Conservation (phyloP, 2,888 invertebrate genomes). For the Catocala nupta region DNA sequence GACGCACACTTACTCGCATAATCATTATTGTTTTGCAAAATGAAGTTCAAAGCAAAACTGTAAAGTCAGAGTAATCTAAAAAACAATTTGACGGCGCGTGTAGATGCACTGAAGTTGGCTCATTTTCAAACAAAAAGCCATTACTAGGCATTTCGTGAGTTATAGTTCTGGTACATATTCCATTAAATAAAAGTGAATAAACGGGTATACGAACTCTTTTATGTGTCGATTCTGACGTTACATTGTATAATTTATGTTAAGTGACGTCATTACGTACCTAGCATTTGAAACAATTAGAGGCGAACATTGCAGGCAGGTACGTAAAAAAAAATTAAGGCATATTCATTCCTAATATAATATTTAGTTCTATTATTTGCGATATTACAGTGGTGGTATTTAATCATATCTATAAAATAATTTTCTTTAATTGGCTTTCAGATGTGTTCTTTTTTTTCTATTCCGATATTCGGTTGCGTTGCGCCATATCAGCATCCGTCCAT, state of each 20-base stretch:
- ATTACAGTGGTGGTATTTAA: too few relatives aligned
- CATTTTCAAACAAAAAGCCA: conserved; percentile 48
- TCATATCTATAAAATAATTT: too few relatives aligned
- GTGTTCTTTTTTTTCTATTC: too few relatives aligned
- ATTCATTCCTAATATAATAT: too few relatives aligned
- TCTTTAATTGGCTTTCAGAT: too few relatives aligned
- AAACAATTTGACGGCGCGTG: conserved; percentile 41
- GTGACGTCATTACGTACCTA: conserved; percentile 24
- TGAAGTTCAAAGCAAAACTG: neutral
- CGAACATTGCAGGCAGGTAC: neutral
- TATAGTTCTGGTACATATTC: conserved; percentile 38
- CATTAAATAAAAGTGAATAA: conserved; percentile 46
- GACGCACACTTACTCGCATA: too few relatives aligned
- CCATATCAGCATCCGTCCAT: too few relatives aligned
- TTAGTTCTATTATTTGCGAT: too few relatives aligned
- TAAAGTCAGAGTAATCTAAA: conserved; percentile 30
- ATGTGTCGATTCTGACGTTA: conserved; percentile 22
- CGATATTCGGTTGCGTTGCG: too few relatives aligned
- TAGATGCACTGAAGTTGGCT: conserved; percentile 43
- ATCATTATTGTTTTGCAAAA: too few relatives aligned
- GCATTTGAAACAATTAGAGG: neutral
- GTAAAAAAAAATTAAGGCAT: too few relatives aligned
- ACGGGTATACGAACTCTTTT: conserved; percentile 33
- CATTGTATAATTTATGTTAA: conserved; percentile 15
- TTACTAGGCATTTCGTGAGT: conserved; percentile 44